These are phyloP conservation scores for Papilio protenor DNA, from an alignment of 2,888 invertebrate species.

Conservation along the genomic window DNA sequence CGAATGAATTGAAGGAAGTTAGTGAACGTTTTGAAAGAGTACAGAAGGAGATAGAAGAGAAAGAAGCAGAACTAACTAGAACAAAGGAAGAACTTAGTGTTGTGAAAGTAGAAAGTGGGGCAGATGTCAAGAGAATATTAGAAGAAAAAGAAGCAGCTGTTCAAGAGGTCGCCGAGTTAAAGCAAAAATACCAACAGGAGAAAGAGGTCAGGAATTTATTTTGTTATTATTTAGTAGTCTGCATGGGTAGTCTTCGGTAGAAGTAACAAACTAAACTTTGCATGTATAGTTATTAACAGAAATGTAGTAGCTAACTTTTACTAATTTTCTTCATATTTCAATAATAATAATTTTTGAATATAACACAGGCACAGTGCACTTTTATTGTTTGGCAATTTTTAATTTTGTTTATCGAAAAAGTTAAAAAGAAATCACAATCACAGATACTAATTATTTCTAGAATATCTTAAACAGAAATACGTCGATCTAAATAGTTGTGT, in stretches of 20 bases:
- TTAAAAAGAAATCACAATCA: background rate
- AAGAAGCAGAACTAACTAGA: conserved; percentile 67
- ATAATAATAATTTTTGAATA: background rate
- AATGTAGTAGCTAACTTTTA: background rate
- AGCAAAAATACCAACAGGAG: conserved; percentile 67
- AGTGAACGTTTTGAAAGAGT: conserved; percentile 66
- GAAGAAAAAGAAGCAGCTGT: conserved; percentile 72
- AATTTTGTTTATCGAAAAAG: background rate
- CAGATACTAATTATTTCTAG: background rate
- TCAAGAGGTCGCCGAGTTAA: conserved; percentile 66
- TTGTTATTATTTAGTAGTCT: conserved; percentile 32
- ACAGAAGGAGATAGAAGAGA: conserved; percentile 68
- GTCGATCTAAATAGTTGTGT: background rate
- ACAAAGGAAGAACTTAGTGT: conserved; percentile 70
- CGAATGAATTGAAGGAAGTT: conserved; percentile 72
- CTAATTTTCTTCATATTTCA: background rate
- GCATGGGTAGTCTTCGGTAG: conserved; percentile 21
- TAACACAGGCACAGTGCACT: background rate
- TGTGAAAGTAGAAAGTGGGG: conserved; percentile 69
- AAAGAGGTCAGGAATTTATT: conserved; percentile 71
- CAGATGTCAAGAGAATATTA: conserved; percentile 71
- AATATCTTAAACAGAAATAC: background rate
- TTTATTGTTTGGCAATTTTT: background rate
- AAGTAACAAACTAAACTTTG: conserved; percentile 22
- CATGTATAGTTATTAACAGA: conserved; percentile 37